Percentiles rank a stretch among this genome's conserved stretches.
These are phyloP conservation scores for Dione vanillae DNA, from an alignment of 2,888 invertebrate species.

Conservation along the genomic window DNA sequence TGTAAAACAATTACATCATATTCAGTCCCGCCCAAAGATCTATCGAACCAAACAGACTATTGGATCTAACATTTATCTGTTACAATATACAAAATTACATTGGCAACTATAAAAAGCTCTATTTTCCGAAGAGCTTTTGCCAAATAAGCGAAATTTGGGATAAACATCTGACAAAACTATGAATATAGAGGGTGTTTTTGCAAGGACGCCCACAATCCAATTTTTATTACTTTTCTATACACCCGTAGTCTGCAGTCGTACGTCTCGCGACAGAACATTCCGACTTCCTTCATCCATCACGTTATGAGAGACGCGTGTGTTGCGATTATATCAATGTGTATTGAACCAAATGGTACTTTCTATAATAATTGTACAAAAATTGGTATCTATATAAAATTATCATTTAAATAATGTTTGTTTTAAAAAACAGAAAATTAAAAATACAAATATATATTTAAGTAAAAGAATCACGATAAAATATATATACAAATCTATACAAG, in stretches of 20 bases:
- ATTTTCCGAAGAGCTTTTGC: conserved; percentile 4
- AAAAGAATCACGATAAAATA: no score
- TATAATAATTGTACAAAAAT: neutral
- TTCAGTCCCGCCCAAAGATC: neutral
- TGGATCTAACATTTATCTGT: neutral
- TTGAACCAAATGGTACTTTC: neutral
- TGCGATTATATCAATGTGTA: neutral
- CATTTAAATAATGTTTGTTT: no score
- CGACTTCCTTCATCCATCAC: conserved; percentile 33
- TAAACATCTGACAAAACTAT: conserved; percentile 16
- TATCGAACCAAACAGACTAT: neutral
- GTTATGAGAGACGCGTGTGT: conserved; percentile 9
- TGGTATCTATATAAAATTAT: no score
- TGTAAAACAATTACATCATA: neutral
- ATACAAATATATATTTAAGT: no score
- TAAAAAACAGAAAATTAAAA: no score
- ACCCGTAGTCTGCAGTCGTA: neutral
- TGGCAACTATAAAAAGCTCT: conserved; percentile 1
- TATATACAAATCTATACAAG: no score
- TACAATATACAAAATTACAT: conserved; percentile 3
- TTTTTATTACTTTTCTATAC: conserved; percentile 16
- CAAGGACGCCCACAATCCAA: conserved; percentile 13
- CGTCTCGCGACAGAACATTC: conserved; percentile 10
- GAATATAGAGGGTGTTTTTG: conserved; percentile 25
- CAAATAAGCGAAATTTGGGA: conserved; percentile 15